Conservation (phyloP, 2,888 invertebrate genomes). For the Molanna angustata region DNA sequence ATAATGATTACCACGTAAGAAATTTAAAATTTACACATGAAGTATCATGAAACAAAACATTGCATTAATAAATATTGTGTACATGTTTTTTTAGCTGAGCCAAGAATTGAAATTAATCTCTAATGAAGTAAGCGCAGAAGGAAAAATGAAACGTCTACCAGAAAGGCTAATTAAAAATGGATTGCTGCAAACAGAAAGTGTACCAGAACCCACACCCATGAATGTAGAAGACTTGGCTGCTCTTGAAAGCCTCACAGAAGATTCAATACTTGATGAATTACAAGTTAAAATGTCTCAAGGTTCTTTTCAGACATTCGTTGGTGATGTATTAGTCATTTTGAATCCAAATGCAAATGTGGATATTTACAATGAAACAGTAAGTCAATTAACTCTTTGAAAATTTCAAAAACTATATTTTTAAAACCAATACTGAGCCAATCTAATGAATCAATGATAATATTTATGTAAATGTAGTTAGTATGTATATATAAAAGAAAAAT, state of each 20-base stretch:
- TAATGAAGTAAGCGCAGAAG: slow-evolving; percentile 45
- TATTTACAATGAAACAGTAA: slow-evolving; percentile 71
- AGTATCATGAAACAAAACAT: neutral
- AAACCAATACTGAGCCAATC: too few relatives aligned
- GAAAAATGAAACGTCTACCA: slow-evolving; percentile 40
- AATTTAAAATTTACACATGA: too few relatives aligned
- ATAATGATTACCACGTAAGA: slow-evolving; percentile 74
- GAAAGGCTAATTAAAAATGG: slow-evolving; percentile 54
- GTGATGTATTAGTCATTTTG: slow-evolving; percentile 73
- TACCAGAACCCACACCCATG: slow-evolving; percentile 66
- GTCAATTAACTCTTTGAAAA: slow-evolving; percentile 28
- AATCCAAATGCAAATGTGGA: slow-evolving; percentile 76
- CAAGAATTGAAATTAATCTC: slow-evolving; percentile 67
- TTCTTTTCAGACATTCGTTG: slow-evolving; percentile 73
- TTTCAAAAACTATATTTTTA: neutral
- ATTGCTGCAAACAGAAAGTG: slow-evolving; percentile 49
- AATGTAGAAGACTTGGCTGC: slow-evolving; percentile 81
- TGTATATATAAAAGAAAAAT: too few relatives aligned
- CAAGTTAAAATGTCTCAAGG: slow-evolving; percentile 66
- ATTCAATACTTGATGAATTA: slow-evolving; percentile 65
- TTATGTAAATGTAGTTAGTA: too few relatives aligned
- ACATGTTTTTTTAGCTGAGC: slow-evolving; percentile 55
- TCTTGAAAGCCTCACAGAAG: slow-evolving; percentile 71
- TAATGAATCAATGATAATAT: neutral
- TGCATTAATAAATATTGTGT: neutral